A percentile compares a stretch with the other conserved stretches of the same genome.
Evolutionary conservation across 2,113 vertebrate species (phyloP).

Genomic region (Notarius lentiginosus): DNA sequence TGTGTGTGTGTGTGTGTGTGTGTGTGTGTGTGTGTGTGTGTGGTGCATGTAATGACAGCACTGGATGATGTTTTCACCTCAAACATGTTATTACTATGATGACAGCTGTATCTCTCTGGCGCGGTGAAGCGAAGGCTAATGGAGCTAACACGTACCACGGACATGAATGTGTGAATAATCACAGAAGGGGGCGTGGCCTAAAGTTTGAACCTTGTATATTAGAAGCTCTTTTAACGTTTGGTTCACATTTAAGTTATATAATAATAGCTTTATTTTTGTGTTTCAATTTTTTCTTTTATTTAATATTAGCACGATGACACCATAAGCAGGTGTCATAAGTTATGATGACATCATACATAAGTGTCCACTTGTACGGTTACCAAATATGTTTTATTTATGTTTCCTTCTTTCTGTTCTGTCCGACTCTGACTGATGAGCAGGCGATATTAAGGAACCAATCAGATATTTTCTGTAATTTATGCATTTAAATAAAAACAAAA

Average conservation of each 20-base stretch:
- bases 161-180: not conserved
- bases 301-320: not conserved
- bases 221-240: not conserved
- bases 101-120: conserved; percentile 17
- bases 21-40: conserved; percentile 2
- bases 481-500: no score
- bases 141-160: not conserved
- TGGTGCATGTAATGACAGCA: conserved; percentile 50
- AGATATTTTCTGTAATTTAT: not conserved
- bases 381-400: not conserved
- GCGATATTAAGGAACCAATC: not conserved
- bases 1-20: not conserved
- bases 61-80: conserved; percentile 46
- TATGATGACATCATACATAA: not conserved
- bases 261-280: not conserved
- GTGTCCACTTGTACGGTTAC: not conserved
- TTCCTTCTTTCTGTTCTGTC: not conserved
- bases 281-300: not conserved
- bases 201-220: not conserved
- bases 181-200: not conserved
- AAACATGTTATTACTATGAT: conserved; percentile 52
- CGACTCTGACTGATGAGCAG: not conserved
- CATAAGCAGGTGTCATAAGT: not conserved
- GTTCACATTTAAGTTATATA: not conserved
- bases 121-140: not conserved